These are phyloP conservation scores for Chrysina gloriosa DNA, from an alignment of 2,888 invertebrate species.

Conservation along the genomic window DNA sequence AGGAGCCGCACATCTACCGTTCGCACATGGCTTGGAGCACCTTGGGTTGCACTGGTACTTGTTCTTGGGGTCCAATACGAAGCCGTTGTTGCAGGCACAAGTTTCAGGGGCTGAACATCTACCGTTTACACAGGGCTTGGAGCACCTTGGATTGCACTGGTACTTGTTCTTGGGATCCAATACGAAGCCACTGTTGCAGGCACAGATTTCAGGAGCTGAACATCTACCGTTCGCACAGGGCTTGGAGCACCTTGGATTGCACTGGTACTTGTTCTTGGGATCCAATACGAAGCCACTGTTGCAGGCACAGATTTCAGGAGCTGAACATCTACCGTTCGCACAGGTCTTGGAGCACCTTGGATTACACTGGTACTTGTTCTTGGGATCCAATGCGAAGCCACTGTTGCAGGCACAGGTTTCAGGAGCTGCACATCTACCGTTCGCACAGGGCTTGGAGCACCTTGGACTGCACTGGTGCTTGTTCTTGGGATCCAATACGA, in stretches of 20 bases:
- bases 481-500: too few relatives aligned
- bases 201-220: constrained; percentile 65
- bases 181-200: constrained; percentile 61
- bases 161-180: not conserved
- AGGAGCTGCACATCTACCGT: too few relatives aligned
- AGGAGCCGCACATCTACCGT: constrained; percentile 50
- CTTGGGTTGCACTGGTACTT: constrained; percentile 55
- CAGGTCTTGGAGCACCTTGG: too few relatives aligned
- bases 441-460: too few relatives aligned
- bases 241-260: constrained; percentile 50
- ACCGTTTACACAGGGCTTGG: constrained; percentile 38
- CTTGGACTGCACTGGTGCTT: too few relatives aligned
- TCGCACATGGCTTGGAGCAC: constrained; percentile 44
- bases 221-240: constrained; percentile 63
- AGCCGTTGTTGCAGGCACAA: constrained; percentile 39
- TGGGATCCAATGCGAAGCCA: too few relatives aligned
- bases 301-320: too few relatives aligned
- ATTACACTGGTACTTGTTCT: too few relatives aligned
- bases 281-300: too few relatives aligned
- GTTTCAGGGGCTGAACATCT: constrained; percentile 39
- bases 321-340: too few relatives aligned
- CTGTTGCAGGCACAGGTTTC: too few relatives aligned
- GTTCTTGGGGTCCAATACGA: constrained; percentile 28
- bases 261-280: too few relatives aligned
- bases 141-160: constrained; percentile 34